phyloP scores from a whole-genome alignment of 1,140 invertebrate genomes.

The Drosophila parvula region DNA sequence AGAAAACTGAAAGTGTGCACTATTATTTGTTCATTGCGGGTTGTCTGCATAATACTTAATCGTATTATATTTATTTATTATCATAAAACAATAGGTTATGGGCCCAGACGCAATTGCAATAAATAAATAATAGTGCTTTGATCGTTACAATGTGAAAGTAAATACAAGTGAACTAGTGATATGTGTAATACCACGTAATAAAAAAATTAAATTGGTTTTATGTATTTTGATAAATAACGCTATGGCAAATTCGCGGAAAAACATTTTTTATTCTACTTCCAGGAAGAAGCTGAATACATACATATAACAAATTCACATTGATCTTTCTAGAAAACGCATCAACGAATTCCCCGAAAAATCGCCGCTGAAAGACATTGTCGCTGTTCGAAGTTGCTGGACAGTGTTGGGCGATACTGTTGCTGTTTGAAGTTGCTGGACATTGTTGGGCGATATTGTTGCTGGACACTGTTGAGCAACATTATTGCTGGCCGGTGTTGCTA shows the following conservation, averaged over 20 bases:
- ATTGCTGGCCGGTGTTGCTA: background rate
- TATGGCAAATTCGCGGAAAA: slow-evolving; percentile 3
- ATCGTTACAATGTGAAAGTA: too few species aligned
- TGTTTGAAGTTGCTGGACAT: background rate
- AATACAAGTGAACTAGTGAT: too few species aligned
- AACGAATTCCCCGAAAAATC: background rate
- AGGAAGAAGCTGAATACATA: background rate
- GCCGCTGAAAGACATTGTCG: too few species aligned
- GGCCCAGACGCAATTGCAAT: too few species aligned
- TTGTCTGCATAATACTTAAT: too few species aligned
- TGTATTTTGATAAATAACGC: background rate
- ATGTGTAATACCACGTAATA: background rate
- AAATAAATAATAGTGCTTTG: too few species aligned
- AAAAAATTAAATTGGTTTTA: background rate
- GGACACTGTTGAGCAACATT: too few species aligned
- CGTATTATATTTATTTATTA: too few species aligned
- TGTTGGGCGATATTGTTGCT: background rate
- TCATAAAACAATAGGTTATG: too few species aligned
- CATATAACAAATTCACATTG: background rate
- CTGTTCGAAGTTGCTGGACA: too few species aligned
- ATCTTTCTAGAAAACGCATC: slow-evolving; percentile 3
- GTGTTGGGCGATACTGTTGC: background rate
- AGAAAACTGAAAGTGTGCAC: too few species aligned
- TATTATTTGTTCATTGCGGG: too few species aligned
- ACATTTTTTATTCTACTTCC: background rate